These are phyloP conservation scores for Brassicogethes aeneus DNA, from an alignment of 2,888 invertebrate species.

Conservation along the genomic window DNA sequence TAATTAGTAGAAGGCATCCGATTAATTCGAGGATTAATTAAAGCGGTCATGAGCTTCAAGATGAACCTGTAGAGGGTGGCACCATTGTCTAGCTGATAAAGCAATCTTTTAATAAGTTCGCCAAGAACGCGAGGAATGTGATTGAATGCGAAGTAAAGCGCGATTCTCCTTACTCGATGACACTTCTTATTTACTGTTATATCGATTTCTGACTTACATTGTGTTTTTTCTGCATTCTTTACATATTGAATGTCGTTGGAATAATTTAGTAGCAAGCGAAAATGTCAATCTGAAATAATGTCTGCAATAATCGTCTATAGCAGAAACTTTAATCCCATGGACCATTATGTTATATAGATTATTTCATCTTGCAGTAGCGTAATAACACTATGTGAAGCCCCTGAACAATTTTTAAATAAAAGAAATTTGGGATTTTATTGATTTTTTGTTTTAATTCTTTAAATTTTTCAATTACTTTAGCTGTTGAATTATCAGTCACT, in stretches of 20 bases:
- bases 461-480: too few species aligned
- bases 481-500: too few species aligned
- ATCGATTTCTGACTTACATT: slow-evolving; percentile 10
- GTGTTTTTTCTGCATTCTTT: slow-evolving; percentile 6
- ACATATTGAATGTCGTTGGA: slow-evolving; percentile 1
- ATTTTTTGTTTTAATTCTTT: too few species aligned
- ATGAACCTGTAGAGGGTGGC: slow-evolving; percentile 28
- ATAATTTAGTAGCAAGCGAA: not conserved
- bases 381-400: too few species aligned
- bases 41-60: slow-evolving; percentile 32
- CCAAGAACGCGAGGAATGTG: slow-evolving; percentile 30
- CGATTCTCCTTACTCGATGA: slow-evolving; percentile 15
- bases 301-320: too few species aligned
- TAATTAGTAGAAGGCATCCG: slow-evolving; percentile 33
- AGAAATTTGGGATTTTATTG: too few species aligned
- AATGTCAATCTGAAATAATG: not conserved
- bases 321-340: too few species aligned
- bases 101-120: slow-evolving; percentile 38
- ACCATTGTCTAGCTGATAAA: slow-evolving; percentile 35
- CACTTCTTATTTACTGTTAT: slow-evolving; percentile 25
- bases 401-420: too few species aligned
- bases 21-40: slow-evolving; percentile 37
- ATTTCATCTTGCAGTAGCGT: too few species aligned
- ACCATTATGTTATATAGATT: too few species aligned
- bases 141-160: slow-evolving; percentile 23